A percentile compares a stretch with the other conserved stretches of the same genome.
Evolutionary conservation across 2,797 vertebrate species (phyloP).

Genomic region (Gadopsis marmoratus): DNA sequence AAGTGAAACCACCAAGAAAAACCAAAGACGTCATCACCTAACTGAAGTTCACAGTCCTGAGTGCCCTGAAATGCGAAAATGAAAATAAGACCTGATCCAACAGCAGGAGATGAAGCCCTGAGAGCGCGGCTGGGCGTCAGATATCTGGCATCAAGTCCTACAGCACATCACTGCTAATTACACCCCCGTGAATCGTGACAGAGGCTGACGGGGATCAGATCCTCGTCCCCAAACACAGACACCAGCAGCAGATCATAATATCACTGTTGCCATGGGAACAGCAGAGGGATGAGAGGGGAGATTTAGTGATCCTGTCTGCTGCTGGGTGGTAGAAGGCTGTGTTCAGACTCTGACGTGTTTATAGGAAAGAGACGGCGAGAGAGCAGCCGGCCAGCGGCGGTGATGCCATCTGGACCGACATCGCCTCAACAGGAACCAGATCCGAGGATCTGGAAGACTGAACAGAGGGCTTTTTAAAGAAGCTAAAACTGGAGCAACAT

Average conservation of each 20-base stretch:
- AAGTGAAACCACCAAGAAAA: slow-evolving; percentile 16
- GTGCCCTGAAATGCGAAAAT: neutral
- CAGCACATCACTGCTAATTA: slow-evolving; percentile 8
- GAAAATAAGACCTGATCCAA: slow-evolving; percentile 12
- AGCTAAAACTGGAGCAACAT: neutral
- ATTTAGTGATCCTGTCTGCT: slow-evolving; percentile 23
- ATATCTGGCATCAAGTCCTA: neutral
- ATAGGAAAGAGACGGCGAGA: slow-evolving; percentile 22
- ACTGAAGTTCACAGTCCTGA: neutral
- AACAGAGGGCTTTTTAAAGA: neutral
- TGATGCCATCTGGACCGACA: slow-evolving; percentile 18
- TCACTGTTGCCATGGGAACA: slow-evolving; percentile 12
- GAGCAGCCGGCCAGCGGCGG: neutral
- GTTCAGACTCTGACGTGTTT: slow-evolving; percentile 34
- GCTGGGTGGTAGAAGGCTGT: slow-evolving; percentile 17
- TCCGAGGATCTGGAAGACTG: neutral
- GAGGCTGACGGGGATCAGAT: neutral
- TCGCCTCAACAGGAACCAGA: slow-evolving; percentile 17
- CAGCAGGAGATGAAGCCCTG: neutral
- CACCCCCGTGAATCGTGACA: neutral
- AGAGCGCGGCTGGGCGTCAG: neutral
- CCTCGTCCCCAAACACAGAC: neutral
- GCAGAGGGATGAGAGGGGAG: neutral
- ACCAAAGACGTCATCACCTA: neutral
- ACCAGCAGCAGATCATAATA: slow-evolving; percentile 41